Evolutionary conservation across 2,888 invertebrate genomes (phyloP), one percentile per base, ranked within the genome.

Genomic region (Loripinus fragilis): DNA sequence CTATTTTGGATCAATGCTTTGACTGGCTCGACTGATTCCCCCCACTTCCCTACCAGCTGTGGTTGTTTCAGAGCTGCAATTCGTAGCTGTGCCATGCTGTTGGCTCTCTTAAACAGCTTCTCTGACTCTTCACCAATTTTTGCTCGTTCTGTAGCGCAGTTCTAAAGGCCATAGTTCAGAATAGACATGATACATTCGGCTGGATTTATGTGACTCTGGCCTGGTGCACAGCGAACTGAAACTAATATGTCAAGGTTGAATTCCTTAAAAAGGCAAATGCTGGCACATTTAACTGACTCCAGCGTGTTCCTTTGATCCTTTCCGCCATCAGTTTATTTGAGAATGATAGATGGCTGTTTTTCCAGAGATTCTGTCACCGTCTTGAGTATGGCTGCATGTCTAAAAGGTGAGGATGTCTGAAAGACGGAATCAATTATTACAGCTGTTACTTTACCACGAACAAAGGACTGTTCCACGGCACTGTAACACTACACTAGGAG

Each of bases 131-230:
- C 23, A 25, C 28, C 28, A 12, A 12, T n/a, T 48, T 7, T 20
- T 5, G 48, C n/a, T 7, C 55, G 55, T 55, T 55, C 55, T 7
- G 28, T 25, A 10, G 55, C 55, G 25, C 73, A 72, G 50, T 83
- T 83, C 70, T 83, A 80, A 0, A 81, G 69, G 2, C 76, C 81
- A 10, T 77, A 7, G 48, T 85, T 75, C 41, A 77, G 33, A 20
- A 81, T 66, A 1, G 77, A 72, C 79, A 79, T 80, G 0, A 55
- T 28, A 7, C 28, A 3, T 55, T 55, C 55, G 8, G 55, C 55
- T 25, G 55, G 55, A 25, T 25, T 55, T 3, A 20, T 55, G 20
- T n/a, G n/a, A 20, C 41, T 35, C n/a, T 65, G 65, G 8, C 65
- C 65, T 65, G 55, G 55, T 5, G 55, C 25, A 28, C 28, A 55